A percentile compares a stretch with the other conserved stretches of the same genome.
Conservation (phyloP, 2,888 invertebrate genomes). For the Papilio gigon region DNA sequence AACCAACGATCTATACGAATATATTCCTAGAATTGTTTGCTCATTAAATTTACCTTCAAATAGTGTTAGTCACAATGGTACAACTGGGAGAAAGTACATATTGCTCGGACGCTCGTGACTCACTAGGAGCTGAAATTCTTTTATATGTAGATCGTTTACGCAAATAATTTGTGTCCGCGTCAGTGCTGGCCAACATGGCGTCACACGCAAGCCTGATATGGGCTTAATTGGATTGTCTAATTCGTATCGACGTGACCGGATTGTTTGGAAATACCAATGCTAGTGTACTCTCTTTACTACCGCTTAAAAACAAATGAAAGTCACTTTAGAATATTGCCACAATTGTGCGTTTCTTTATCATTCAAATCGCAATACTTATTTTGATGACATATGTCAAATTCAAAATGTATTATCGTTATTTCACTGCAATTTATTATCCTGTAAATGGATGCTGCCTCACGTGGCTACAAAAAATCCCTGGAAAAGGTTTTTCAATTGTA, state of each 20-base stretch:
- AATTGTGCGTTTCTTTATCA: neutral
- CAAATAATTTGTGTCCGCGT: slow-evolving; percentile 4
- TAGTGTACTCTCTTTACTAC: neutral
- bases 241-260: neutral
- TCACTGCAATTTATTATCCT: neutral
- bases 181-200: neutral
- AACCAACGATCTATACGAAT: neutral
- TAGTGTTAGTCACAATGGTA: slow-evolving; percentile 33
- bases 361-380: neutral
- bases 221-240: slow-evolving; percentile 29
- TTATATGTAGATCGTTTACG: slow-evolving; percentile 28
- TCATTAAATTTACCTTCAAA: slow-evolving; percentile 21
- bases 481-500: slow-evolving; percentile 1
- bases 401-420: neutral
- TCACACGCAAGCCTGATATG: slow-evolving; percentile 28
- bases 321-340: neutral
- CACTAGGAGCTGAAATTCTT: slow-evolving; percentile 36
- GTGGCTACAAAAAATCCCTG: neutral
- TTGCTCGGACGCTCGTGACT: slow-evolving; percentile 29
- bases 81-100: slow-evolving; percentile 22
- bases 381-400: neutral
- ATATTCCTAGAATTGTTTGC: slow-evolving; percentile 20
- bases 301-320: neutral
- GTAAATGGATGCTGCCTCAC: slow-evolving; percentile 1
- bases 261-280: neutral